Percentiles rank a stretch among this genome's conserved stretches.
Conservation (phyloP, 2,797 vertebrate genomes). For the Stomatorhinus walkeri region DNA sequence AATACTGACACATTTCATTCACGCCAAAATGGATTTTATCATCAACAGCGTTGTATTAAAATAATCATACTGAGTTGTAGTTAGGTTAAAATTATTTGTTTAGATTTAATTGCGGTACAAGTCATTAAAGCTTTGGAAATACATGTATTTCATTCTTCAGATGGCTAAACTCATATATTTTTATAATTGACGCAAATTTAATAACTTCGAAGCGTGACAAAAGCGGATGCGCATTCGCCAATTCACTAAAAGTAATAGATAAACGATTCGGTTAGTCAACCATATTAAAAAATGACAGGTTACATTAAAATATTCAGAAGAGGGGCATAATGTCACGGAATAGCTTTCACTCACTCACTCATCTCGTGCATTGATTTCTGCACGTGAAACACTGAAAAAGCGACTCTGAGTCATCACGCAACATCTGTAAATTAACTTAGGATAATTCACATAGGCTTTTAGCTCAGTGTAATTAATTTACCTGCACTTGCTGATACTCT, state of each 20-base stretch:
- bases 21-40: not conserved
- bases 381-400: not conserved
- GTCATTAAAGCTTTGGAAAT: not conserved
- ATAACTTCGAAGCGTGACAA: not conserved
- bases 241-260: not conserved
- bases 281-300: not conserved
- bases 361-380: not conserved
- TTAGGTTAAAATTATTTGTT: not conserved
- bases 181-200: not conserved
- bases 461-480: conserved; percentile 37
- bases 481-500: conserved; percentile 77
- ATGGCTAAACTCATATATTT: not conserved
- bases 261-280: not conserved
- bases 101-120: not conserved
- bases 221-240: not conserved
- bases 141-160: not conserved
- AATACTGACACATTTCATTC: not conserved
- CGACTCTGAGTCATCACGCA: not conserved
- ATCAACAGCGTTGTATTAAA: not conserved
- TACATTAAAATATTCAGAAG: not conserved
- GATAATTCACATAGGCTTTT: not conserved
- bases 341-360: not conserved
- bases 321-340: not conserved
- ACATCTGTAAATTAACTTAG: not conserved
- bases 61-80: not conserved